Base-by-base conservation (phyloP, 2,797 vertebrate genomes). In the Hippocampus kuda region DNA sequence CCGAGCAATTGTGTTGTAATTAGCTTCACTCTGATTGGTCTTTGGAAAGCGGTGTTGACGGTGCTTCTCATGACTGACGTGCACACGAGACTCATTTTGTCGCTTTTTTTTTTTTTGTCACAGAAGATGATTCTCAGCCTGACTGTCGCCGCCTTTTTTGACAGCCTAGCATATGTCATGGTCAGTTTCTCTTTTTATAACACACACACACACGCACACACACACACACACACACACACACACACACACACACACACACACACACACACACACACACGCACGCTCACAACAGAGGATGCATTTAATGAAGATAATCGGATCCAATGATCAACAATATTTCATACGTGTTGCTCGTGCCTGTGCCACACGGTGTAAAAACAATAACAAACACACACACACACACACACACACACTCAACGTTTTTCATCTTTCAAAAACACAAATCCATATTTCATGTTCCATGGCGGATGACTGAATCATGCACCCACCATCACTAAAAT, bases 51-150 rank as follows among this genome's bases (percentile, higher is more conserved):
- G 20, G 65, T 34, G 65, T 38, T 56, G 30, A 54, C 51, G 9
- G 51, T 18, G 22, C 24, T 42, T 44, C 41, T 46, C 41, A 27
- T 15, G 20, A 26, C 41, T 12, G 12, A 44, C 41, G 62, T 66
- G 30, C 30, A 38, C 51, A 8, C 12, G 49, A 22, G 30, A 67
- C 65, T 34, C 66, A 67, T 53, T 67, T 67, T 34, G 46, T 63
- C 30, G 48, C 30, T 34, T 34, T 34, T 13, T 34, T 51, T 49
- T 63, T 1, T 63, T 38, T 53, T 66, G n/a, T 64, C 72, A 51
- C 81, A 93, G 91, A 93, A 92, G 81, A 93, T 93, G 92, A 91
- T 93, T 73, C 86, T 91, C 66, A 88, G 90, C 87, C 82, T 93
- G 77, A 91, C 91, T 62, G 78, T 92, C 67, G 91, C 91, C 42